These are phyloP conservation scores for Panthera tigris DNA, from an alignment of 2,113 vertebrate genomes.

Conservation along the genomic window DNA sequence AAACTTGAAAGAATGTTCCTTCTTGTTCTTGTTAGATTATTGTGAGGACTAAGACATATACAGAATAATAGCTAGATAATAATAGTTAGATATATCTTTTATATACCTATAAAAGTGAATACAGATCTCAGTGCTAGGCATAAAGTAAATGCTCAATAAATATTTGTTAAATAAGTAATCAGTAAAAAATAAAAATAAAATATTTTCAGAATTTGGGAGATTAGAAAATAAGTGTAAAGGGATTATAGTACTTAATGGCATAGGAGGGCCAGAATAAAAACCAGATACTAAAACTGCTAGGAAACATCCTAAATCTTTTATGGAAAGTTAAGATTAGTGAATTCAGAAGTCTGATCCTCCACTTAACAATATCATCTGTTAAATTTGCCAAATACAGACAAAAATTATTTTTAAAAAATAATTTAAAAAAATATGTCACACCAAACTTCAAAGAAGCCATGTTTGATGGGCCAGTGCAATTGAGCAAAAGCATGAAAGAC, in stretches of 20 bases:
- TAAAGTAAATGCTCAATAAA: background rate
- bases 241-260: background rate
- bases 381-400: background rate
- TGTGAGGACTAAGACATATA: background rate
- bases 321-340: background rate
- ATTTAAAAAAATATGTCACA: background rate
- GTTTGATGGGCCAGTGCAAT: background rate
- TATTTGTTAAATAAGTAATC: background rate
- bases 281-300: background rate
- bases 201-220: background rate
- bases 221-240: conserved; percentile 4
- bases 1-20: background rate
- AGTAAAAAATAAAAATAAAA: background rate
- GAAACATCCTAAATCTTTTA: background rate
- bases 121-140: background rate
- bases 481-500: background rate
- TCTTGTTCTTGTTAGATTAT: background rate
- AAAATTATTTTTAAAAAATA: background rate
- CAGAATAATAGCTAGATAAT: background rate
- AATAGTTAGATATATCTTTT: too few relatives aligned
- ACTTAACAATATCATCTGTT: background rate
- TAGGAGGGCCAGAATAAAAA: background rate
- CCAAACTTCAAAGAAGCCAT: background rate
- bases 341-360: background rate
- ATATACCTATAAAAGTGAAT: background rate